phyloP scores from a whole-genome alignment of 2,797 vertebrate species.

The Tolypeutes matacus region DNA sequence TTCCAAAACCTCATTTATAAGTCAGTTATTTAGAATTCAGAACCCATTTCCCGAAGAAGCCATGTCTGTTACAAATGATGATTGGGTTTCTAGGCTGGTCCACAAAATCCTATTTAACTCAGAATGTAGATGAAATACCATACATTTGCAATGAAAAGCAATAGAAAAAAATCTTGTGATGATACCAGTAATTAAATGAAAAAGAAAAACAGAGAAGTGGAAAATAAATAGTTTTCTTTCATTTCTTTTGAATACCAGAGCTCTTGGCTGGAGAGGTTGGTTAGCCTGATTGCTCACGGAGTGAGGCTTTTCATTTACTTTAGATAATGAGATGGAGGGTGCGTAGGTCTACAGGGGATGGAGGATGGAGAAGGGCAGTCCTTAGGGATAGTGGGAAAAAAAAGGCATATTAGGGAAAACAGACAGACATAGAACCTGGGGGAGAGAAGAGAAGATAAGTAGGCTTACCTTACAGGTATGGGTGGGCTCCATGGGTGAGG shows the following conservation, averaged over 20 bases:
- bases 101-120: constrained; percentile 77
- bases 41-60: constrained; percentile 74
- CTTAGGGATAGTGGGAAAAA: not conserved
- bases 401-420: not conserved
- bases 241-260: constrained; percentile 23
- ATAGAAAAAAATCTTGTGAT: constrained; percentile 63
- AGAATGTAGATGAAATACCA: constrained; percentile 76
- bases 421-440: not conserved
- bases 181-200: constrained; percentile 79
- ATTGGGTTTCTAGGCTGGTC: constrained; percentile 68
- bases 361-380: not conserved
- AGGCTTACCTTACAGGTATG: no score
- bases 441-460: not conserved
- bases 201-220: constrained; percentile 57
- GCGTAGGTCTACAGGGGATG: not conserved
- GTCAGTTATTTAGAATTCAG: constrained; percentile 74
- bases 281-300: not conserved
- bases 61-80: constrained; percentile 75
- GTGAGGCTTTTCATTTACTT: not conserved
- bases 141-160: constrained; percentile 74
- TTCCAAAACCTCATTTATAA: constrained; percentile 70
- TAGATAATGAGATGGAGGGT: not conserved
- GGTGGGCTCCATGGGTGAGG: not conserved
- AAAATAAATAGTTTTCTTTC: constrained; percentile 72
- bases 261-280: not conserved